Conservation (phyloP, 2,113 vertebrate genomes). For the Leucoraja erinaceus region DNA sequence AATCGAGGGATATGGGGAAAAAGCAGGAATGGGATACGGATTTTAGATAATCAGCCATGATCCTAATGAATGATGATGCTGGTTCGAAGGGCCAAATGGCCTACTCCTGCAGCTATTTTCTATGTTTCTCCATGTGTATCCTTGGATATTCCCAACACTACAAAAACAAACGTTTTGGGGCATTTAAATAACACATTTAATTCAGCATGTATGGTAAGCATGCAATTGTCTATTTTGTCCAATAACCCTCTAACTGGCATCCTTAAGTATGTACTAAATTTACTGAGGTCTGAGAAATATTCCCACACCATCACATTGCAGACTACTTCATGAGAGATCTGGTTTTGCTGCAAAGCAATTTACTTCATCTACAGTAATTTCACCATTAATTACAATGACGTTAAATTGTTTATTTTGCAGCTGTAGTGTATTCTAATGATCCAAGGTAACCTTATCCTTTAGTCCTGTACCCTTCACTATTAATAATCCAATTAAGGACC, state of each 20-base stretch:
- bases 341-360: not conserved
- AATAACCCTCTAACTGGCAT: not conserved
- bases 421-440: not conserved
- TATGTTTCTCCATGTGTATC: not conserved
- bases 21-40: too few relatives aligned
- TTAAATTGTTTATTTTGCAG: constrained; percentile 30
- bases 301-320: not conserved
- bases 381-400: not conserved
- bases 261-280: not conserved
- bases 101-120: too few relatives aligned
- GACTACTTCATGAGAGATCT: not conserved
- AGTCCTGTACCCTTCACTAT: not conserved
- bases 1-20: too few relatives aligned
- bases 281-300: not conserved
- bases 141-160: not conserved
- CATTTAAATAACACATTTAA: not conserved
- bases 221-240: not conserved
- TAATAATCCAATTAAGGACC: constrained; percentile 23
- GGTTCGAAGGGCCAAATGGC: too few relatives aligned
- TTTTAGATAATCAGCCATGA: too few relatives aligned
- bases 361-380: not conserved
- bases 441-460: not conserved
- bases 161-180: not conserved
- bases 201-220: not conserved
- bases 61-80: too few relatives aligned